Percentiles rank a stretch among this genome's conserved stretches.
phyloP scores from a whole-genome alignment of 2,888 invertebrate genomes.

The Melieria crassipennis region DNA sequence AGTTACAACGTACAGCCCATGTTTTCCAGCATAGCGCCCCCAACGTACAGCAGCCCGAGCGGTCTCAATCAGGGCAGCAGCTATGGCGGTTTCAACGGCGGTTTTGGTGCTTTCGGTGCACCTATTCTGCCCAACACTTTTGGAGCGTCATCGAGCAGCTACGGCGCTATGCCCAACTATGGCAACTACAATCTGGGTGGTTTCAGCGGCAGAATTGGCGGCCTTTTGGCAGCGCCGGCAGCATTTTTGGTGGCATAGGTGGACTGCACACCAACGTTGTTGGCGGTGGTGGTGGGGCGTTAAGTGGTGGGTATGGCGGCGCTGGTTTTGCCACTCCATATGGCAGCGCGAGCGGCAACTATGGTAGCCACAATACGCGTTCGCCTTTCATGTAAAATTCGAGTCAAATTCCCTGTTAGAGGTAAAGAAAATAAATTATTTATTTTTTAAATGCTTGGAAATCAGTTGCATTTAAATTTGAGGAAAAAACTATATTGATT shows the following conservation, averaged over 20 bases:
- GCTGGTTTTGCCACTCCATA: conserved; percentile 10
- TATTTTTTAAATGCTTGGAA: background rate
- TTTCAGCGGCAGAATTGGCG: conserved; percentile 22
- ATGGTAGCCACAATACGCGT: too few relatives aligned
- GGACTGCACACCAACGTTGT: background rate
- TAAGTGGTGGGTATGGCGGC: conserved; percentile 13
- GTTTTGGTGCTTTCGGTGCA: conserved; percentile 27
- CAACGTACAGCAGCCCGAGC: background rate
- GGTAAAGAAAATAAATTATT: background rate
- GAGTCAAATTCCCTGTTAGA: background rate
- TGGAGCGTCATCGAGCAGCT: conserved; percentile 10
- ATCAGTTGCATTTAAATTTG: background rate
- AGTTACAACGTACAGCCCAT: background rate
- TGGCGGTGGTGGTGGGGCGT: too few relatives aligned
- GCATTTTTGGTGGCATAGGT: background rate
- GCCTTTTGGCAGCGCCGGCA: conserved; percentile 4
- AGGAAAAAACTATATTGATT: background rate
- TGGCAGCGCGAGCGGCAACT: background rate
- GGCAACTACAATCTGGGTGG: conserved; percentile 27
- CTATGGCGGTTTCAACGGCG: conserved; percentile 17
- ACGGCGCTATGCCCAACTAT: conserved; percentile 40
- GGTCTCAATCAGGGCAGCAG: background rate
- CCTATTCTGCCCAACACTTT: background rate
- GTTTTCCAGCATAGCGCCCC: background rate
- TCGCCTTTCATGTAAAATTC: too few relatives aligned